Percentiles rank a stretch among this genome's conserved stretches.
Evolutionary conservation across 2,888 invertebrate species (phyloP).

Genomic region (Hirtodrosophila cameraria): DNA sequence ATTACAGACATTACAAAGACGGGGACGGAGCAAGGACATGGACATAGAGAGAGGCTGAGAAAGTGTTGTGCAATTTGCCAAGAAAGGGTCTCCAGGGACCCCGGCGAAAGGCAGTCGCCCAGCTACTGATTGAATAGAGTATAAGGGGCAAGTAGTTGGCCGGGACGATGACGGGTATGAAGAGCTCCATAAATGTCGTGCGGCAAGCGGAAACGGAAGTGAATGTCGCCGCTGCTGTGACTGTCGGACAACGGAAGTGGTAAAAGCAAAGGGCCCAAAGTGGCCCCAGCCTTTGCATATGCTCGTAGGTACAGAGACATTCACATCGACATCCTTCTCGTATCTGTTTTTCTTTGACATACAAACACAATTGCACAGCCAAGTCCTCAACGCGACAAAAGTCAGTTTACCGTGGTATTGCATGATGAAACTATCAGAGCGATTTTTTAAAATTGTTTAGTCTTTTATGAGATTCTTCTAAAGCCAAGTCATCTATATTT

Average conservation of each 20-base stretch:
- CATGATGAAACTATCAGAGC: slow-evolving; percentile 27
- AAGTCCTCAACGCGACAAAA: slow-evolving; percentile 9
- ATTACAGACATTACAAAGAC: slow-evolving; percentile 47
- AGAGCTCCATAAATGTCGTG: slow-evolving; percentile 70
- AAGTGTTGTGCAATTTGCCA: slow-evolving; percentile 64
- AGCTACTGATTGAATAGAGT: slow-evolving; percentile 72
- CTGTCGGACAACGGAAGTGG: slow-evolving; percentile 63
- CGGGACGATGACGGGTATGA: slow-evolving; percentile 41
- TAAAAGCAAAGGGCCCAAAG: slow-evolving; percentile 50
- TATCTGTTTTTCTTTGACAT: slow-evolving; percentile 18
- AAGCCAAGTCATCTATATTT: slow-evolving; percentile 10
- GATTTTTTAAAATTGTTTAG: slow-evolving; percentile 4
- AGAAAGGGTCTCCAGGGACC: slow-evolving; percentile 7
- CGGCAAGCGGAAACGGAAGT: slow-evolving; percentile 64
- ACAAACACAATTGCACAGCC: slow-evolving; percentile 5
- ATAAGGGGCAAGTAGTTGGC: slow-evolving; percentile 67
- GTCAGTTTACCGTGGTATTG: slow-evolving; percentile 31
- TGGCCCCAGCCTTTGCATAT: slow-evolving; percentile 59
- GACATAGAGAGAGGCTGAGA: slow-evolving; percentile 15
- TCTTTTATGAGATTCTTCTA: background rate
- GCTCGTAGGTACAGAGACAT: slow-evolving; percentile 19
- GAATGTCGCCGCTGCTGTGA: slow-evolving; percentile 65
- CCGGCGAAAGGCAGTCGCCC: slow-evolving; percentile 44
- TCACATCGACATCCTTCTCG: slow-evolving; percentile 27
- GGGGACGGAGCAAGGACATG: slow-evolving; percentile 19